Evolutionary conservation across 2,797 vertebrate species (phyloP).

Genomic region (Okamejei kenojei): DNA sequence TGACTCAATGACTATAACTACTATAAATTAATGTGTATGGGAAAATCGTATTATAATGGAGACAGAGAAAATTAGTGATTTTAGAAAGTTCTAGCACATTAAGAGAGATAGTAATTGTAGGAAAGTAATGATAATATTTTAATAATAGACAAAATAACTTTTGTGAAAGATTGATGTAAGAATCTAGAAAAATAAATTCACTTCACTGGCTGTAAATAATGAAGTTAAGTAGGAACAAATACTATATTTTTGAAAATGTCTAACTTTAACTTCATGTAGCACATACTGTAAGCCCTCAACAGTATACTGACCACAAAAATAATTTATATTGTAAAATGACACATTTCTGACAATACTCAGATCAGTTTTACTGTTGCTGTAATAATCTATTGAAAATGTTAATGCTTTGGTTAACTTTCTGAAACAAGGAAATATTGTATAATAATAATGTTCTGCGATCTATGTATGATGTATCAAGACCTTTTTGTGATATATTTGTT

Average conservation of each 20-base stretch:
- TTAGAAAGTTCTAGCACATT: constrained; percentile 46
- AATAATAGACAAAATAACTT: constrained; percentile 52
- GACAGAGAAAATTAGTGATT: constrained; percentile 46
- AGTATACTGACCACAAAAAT: background rate
- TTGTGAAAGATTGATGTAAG: constrained; percentile 50
- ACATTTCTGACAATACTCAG: background rate
- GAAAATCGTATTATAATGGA: constrained; percentile 32
- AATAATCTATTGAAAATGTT: background rate
- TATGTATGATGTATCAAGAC: background rate
- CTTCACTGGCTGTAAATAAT: background rate
- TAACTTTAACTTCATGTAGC: background rate
- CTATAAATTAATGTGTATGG: constrained; percentile 20
- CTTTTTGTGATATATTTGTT: background rate
- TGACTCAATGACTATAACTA: too few species aligned
- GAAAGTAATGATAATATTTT: constrained; percentile 52
- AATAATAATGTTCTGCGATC: background rate
- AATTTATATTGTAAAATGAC: background rate
- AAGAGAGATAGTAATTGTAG: constrained; percentile 48
- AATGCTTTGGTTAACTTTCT: background rate
- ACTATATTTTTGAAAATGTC: background rate
- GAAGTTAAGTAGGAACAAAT: background rate
- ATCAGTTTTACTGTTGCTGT: constrained; percentile 7
- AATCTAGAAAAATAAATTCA: background rate
- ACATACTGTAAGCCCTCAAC: background rate
- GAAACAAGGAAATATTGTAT: background rate